Conservation (phyloP, 1,140 invertebrate species). For the Panagrolaimus sp. region DNA sequence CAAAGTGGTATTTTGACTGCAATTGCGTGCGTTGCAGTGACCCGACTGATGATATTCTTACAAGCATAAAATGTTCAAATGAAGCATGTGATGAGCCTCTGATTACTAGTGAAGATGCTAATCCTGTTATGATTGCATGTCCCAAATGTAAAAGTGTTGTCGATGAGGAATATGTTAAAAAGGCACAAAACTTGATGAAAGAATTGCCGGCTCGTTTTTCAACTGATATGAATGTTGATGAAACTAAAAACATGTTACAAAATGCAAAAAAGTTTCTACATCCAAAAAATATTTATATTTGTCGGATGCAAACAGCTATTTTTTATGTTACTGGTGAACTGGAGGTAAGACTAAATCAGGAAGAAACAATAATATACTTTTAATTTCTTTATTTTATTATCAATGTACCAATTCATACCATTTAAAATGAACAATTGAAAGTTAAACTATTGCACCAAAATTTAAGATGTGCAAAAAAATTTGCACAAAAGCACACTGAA, state of each 20-base stretch:
- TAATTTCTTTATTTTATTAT: no score
- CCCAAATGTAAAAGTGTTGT: conserved; percentile 26
- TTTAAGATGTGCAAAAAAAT: no score
- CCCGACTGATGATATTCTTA: conserved; percentile 48
- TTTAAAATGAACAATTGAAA: no score
- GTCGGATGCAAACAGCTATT: conserved; percentile 27
- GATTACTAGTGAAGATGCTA: conserved; percentile 30
- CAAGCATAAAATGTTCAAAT: conserved; percentile 47
- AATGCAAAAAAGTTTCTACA: conserved; percentile 25
- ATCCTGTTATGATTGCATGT: conserved; percentile 22
- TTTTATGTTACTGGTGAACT: conserved; percentile 28
- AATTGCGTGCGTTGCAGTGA: conserved; percentile 53
- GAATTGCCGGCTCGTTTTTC: not conserved
- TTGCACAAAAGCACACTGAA: no score
- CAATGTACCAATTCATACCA: no score
- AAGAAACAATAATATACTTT: no score
- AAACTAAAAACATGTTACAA: not conserved
- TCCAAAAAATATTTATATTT: conserved; percentile 25
- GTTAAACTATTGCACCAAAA: no score
- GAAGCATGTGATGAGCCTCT: conserved; percentile 43
- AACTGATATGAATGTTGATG: not conserved
- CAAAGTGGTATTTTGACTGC: conserved; percentile 56
- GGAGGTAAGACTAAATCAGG: not conserved
- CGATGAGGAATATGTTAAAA: conserved; percentile 22
- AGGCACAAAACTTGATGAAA: conserved; percentile 22